Conservation (phyloP, 2,888 invertebrate genomes). For the Pammene aurita region DNA sequence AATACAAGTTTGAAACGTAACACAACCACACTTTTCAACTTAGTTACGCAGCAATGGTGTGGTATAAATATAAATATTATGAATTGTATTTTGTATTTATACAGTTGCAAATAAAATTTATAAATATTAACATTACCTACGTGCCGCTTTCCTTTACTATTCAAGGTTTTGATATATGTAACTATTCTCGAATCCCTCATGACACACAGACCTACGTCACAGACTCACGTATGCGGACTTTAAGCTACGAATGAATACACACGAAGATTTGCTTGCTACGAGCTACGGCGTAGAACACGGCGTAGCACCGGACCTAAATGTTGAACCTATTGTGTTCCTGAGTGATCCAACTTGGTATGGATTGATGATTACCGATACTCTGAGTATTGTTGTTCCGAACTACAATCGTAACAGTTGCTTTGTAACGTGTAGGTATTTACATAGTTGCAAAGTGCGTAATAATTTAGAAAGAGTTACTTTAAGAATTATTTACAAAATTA, state of each 20-base stretch:
- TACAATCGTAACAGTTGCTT: background rate
- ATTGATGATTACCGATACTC: background rate
- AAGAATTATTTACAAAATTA: too few species aligned
- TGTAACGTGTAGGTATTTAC: background rate
- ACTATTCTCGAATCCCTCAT: too few species aligned
- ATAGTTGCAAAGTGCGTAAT: too few species aligned
- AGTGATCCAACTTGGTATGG: background rate
- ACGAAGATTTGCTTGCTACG: slow-evolving; percentile 1
- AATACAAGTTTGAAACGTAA: slow-evolving; percentile 2
- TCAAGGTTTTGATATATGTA: too few species aligned
- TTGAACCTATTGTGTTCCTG: background rate
- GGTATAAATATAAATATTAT: too few species aligned
- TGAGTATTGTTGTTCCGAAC: background rate
- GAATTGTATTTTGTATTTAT: too few species aligned
- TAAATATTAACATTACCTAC: too few species aligned
- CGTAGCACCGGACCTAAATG: background rate
- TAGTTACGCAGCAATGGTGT: background rate
- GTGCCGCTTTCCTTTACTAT: too few species aligned
- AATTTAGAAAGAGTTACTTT: too few species aligned
- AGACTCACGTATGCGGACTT: too few species aligned
- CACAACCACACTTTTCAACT: background rate
- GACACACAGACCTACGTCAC: too few species aligned
- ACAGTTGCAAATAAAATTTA: too few species aligned
- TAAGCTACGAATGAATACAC: background rate
- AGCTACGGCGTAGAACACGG: background rate